phyloP scores from a whole-genome alignment of 2,113 vertebrate species.

The Orientallactaga bullata region DNA sequence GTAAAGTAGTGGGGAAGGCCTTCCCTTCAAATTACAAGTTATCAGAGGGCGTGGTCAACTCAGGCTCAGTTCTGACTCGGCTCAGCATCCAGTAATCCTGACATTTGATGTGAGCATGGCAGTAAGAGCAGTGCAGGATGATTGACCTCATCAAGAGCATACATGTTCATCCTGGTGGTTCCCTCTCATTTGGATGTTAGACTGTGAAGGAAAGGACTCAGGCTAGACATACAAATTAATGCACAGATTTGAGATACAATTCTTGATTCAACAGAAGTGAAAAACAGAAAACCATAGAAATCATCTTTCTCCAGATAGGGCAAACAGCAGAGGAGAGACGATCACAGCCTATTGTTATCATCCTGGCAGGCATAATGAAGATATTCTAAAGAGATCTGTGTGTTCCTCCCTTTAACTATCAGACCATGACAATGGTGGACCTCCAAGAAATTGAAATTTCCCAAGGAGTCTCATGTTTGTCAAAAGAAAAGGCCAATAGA shows the following conservation, averaged over 20 bases:
- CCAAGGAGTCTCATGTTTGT: too few species aligned
- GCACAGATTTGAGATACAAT: not conserved
- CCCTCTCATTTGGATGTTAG: not conserved
- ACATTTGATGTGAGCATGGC: not conserved
- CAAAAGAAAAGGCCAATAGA: not conserved
- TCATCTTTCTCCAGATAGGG: not conserved
- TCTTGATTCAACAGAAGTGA: not conserved
- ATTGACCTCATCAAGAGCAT: not conserved
- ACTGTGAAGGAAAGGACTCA: not conserved
- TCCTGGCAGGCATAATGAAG: too few species aligned
- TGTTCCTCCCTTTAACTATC: not conserved
- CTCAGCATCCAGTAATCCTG: slow-evolving; percentile 17
- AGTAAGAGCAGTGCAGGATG: not conserved
- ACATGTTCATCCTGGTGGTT: not conserved
- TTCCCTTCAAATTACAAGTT: slow-evolving; percentile 52
- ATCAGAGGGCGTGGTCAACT: not conserved
- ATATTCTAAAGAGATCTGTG: too few species aligned
- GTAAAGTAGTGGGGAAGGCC: not conserved
- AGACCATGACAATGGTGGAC: not conserved
- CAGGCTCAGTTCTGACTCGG: not conserved
- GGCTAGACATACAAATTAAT: not conserved
- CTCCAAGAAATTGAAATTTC: not conserved
- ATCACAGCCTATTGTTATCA: not conserved
- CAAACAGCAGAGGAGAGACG: not conserved
- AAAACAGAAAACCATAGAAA: slow-evolving; percentile 9